Evolutionary conservation across 1,140 invertebrate genomes (phyloP), one percentile per base, ranked within the genome.

Genomic region (Megathymus violae): DNA sequence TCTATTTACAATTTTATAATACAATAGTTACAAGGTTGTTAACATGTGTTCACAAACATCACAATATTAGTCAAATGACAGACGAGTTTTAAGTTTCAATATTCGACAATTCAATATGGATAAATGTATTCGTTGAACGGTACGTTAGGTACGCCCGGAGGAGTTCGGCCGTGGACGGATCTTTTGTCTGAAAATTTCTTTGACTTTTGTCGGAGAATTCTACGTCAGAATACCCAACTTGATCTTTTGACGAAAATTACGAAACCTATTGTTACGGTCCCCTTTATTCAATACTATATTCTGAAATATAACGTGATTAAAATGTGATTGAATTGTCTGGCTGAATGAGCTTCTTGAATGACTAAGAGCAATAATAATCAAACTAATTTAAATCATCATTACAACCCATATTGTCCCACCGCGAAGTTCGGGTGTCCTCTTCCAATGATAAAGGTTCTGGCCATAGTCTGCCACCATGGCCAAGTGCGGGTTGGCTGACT

Each of bases 261-360:
- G 22, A 58, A 44, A 43, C 36, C 31, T 34, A 59, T 66, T 66
- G 50, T 64, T 59, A 46, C 3, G 38, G 46, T 48, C 22, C 25
- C 56, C 27, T 58, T 68, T 68, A 48, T 63, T 68, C 61, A 19
- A n/a, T n/a, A n/a, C n/a, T n/a, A 40, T 34, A 52, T 25, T 52
- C 17, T 25, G 44, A 17, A 25, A 46, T 52, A 46, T n/a, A n/a
- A n/a, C n/a, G 51, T 47, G 10, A 60, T 58, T 61, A 54, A 64
- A 65, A 51, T 31, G 38, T 51, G 63, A 65, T 65, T 65, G 58
- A 47, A 48, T 60, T 17, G 44, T 60, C 46, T 38, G 16, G 9
- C 15, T 6, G 40, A 3, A 5, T 3, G 40, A 43, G n/a, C n/a
- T n/a, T n/a, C n/a, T n/a, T n/a, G n/a, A 43, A 43, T 19, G 19